phyloP scores from a whole-genome alignment of 2,113 vertebrate genomes.

The Pionites leucogaster region DNA sequence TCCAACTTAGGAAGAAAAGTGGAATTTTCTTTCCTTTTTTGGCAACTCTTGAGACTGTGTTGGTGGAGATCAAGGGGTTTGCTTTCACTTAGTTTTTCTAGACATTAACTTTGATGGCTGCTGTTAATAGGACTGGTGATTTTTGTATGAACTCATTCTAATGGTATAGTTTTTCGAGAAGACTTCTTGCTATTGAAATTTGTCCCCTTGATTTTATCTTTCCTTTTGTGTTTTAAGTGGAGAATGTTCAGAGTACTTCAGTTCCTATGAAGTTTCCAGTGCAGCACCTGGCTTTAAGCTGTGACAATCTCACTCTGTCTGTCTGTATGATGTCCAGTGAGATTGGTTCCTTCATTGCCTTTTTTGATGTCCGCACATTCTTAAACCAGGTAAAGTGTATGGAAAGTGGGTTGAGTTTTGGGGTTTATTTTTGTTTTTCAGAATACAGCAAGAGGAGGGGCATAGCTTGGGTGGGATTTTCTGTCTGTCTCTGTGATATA shows the following conservation, averaged over 20 bases:
- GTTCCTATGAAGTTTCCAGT: slow-evolving; percentile 80
- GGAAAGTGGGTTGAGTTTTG: not conserved
- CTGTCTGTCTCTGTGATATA: not conserved
- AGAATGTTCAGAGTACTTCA: slow-evolving; percentile 73
- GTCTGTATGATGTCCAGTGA: slow-evolving; percentile 83
- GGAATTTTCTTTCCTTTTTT: not conserved
- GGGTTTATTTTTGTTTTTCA: not conserved
- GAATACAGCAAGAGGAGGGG: not conserved
- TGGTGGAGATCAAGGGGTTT: not conserved
- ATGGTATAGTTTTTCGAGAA: not conserved
- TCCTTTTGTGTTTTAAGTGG: slow-evolving; percentile 72
- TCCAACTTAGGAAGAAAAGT: not conserved
- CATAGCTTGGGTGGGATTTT: not conserved
- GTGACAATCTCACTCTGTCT: slow-evolving; percentile 90
- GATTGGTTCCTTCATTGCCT: slow-evolving; percentile 78
- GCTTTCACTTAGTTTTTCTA: not conserved
- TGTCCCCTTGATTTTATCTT: not conserved
- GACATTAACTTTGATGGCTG: not conserved
- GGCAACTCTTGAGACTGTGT: not conserved
- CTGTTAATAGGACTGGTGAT: not conserved
- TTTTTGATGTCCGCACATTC: slow-evolving; percentile 92
- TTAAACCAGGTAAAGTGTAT: slow-evolving; percentile 83
- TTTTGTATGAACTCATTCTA: not conserved
- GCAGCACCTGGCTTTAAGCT: slow-evolving; percentile 90
- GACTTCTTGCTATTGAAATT: not conserved